phyloP scores from a whole-genome alignment of 2,888 invertebrate species.

The Aplocera efformata region DNA sequence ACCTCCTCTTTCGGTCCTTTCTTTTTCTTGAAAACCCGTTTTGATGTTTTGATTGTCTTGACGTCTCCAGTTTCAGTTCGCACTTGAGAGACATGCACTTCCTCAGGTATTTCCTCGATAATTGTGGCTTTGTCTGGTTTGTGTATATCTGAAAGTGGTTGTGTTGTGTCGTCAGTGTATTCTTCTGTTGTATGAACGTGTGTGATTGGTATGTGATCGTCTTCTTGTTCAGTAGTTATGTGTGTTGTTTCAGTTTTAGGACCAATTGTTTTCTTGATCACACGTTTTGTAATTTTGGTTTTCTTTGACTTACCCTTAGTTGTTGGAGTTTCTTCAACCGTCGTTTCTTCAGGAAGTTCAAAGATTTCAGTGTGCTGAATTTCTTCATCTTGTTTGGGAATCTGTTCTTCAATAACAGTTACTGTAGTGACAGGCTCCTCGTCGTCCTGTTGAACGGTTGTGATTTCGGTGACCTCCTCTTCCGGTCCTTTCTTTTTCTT shows the following conservation, averaged over 20 bases:
- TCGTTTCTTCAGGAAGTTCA: conserved; percentile 50
- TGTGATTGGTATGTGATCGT: conserved; percentile 28
- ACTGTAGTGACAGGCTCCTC: too few relatives aligned
- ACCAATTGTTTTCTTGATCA: conserved; percentile 58
- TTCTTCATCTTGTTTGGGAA: conserved; percentile 40
- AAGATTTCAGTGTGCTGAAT: conserved; percentile 30
- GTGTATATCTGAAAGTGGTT: conserved; percentile 25
- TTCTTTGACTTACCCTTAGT: conserved; percentile 42
- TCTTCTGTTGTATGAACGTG: conserved; percentile 40
- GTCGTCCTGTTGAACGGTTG: too few relatives aligned
- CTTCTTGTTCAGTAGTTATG: conserved; percentile 30
- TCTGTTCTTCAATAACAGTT: too few relatives aligned
- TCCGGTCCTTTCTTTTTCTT: conserved; percentile 34
- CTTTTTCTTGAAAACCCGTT: conserved; percentile 41
- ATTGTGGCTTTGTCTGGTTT: conserved; percentile 14
- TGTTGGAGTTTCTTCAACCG: conserved; percentile 36
- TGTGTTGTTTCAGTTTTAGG: conserved; percentile 38
- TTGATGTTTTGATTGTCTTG: conserved; percentile 33
- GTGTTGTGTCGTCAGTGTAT: conserved; percentile 27
- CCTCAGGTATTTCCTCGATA: conserved; percentile 31
- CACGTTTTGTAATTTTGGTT: conserved; percentile 47
- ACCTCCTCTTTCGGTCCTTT: conserved; percentile 33
- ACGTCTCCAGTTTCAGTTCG: conserved; percentile 37
- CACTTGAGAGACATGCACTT: conserved; percentile 28
- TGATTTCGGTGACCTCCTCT: too few relatives aligned